These are phyloP conservation scores for Imbricaverruca yamaguchii DNA, from an alignment of 2,888 invertebrate species.

Conservation along the genomic window DNA sequence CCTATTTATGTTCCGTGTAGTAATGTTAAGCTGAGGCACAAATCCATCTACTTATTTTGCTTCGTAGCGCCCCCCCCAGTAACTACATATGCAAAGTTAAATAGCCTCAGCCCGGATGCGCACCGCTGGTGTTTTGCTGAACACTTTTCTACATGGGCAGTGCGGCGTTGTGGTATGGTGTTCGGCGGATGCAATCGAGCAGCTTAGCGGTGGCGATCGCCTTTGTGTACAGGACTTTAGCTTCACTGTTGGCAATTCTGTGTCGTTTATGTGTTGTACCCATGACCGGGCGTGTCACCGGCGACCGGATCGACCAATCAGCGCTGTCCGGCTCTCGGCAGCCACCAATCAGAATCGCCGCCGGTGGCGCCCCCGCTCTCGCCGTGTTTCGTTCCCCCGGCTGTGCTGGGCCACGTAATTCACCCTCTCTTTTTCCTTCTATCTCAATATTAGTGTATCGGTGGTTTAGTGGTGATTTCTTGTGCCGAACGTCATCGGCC, in stretches of 20 bases:
- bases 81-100: conserved; percentile 11
- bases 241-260: conserved; percentile 16
- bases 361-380: neutral
- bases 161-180: conserved; percentile 12
- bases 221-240: conserved; percentile 20
- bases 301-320: neutral
- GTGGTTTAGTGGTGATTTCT: conserved; percentile 13
- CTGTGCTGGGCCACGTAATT: neutral
- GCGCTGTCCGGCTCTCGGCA: neutral
- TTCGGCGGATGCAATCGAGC: conserved; percentile 12
- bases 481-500: neutral
- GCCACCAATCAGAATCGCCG: neutral
- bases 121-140: neutral
- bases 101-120: neutral
- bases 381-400: neutral
- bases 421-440: neutral
- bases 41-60: conserved; percentile 20
- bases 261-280: conserved; percentile 20
- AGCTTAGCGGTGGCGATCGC: conserved; percentile 5
- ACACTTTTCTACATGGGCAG: conserved; percentile 16
- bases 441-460: conserved; percentile 11
- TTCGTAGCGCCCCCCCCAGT: neutral
- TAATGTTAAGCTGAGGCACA: conserved; percentile 15
- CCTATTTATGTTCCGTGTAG: conserved; percentile 12
- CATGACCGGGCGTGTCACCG: neutral